Evolutionary conservation across 1,140 invertebrate species (phyloP).

Genomic region (Drosophila watanabei): DNA sequence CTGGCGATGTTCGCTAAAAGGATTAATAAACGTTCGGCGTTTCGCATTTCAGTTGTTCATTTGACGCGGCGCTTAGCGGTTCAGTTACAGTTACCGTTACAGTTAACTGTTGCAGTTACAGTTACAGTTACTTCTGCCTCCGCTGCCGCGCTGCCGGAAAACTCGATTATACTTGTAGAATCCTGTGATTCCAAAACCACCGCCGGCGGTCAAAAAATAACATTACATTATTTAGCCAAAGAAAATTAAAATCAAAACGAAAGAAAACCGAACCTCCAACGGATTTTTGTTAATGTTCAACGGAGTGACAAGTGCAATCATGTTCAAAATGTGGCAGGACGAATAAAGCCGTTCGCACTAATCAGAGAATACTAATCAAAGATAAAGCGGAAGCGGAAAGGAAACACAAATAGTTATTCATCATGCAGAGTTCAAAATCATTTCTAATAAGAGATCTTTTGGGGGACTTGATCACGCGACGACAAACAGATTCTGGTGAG

Average conservation of each 20-base stretch:
- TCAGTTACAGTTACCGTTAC: slow-evolving; percentile 66
- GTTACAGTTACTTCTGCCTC: slow-evolving; percentile 10
- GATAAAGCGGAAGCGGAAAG: background rate
- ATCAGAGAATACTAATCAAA: background rate
- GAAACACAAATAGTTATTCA: slow-evolving; percentile 75
- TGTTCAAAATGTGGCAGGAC: slow-evolving; percentile 1
- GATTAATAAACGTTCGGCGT: slow-evolving; percentile 81
- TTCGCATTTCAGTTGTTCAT: slow-evolving; percentile 82
- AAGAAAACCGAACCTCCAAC: background rate
- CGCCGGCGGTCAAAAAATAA: slow-evolving; percentile 5
- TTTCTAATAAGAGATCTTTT: slow-evolving; percentile 92
- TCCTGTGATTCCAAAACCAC: slow-evolving; percentile 1
- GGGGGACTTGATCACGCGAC: slow-evolving; percentile 90
- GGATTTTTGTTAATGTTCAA: slow-evolving; percentile 28
- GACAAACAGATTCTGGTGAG: slow-evolving; percentile 85
- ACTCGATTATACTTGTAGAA: slow-evolving; percentile 24
- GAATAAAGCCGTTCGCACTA: background rate
- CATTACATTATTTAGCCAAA: background rate
- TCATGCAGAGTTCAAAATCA: slow-evolving; percentile 91
- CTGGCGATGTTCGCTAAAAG: slow-evolving; percentile 73
- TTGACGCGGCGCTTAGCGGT: slow-evolving; percentile 81
- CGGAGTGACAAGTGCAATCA: slow-evolving; percentile 11
- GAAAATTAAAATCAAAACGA: background rate
- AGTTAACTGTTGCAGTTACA: slow-evolving; percentile 27
- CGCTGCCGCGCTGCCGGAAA: slow-evolving; percentile 11